Percentiles rank a stretch among this genome's conserved stretches.
These are phyloP conservation scores for Mesoligia furuncula DNA, from an alignment of 2,888 invertebrate species.

Conservation along the genomic window DNA sequence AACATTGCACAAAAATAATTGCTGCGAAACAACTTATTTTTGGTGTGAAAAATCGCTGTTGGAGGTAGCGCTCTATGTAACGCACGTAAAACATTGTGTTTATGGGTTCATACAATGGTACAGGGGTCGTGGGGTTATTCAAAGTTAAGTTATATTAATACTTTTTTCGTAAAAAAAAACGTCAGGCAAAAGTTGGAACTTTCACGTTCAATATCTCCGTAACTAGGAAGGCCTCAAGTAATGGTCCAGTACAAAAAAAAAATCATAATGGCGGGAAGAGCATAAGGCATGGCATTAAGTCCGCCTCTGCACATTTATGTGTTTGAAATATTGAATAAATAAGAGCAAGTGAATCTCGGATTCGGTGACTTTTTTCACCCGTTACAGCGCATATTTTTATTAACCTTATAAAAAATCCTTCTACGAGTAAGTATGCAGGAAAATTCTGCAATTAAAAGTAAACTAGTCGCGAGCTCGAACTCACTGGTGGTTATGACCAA, in stretches of 20 bases:
- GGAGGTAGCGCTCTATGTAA: not conserved
- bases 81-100: not conserved
- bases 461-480: too few relatives aligned
- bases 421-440: not conserved
- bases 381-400: not conserved
- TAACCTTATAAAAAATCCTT: not conserved
- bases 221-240: not conserved
- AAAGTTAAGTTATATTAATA: not conserved
- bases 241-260: not conserved
- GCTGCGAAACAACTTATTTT: not conserved
- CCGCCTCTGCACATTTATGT: too few relatives aligned
- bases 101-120: not conserved
- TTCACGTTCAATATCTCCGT: not conserved
- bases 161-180: not conserved
- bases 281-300: too few relatives aligned
- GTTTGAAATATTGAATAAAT: too few relatives aligned
- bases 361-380: not conserved
- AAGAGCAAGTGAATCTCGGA: not conserved
- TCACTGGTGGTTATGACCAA: too few relatives aligned
- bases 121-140: not conserved
- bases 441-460: not conserved
- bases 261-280: not conserved
- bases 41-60: not conserved
- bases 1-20: not conserved
- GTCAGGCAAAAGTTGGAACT: not conserved